Base-by-base conservation (phyloP, 2,797 vertebrate genomes). In the Eulemur coronatus region DNA sequence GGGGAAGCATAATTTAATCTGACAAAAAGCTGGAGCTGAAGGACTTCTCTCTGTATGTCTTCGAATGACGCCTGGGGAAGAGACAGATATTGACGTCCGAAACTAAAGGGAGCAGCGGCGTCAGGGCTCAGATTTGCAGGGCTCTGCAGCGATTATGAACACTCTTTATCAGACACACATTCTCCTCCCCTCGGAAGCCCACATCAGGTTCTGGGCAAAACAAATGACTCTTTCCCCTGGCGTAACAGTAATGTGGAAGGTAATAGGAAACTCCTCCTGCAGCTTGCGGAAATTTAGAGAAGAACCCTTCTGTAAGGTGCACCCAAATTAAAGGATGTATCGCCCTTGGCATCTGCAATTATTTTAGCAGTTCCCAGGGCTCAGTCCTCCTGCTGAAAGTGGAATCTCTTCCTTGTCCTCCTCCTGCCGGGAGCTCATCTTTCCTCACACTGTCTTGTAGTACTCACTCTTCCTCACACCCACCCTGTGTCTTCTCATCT, bases 391-490 rank as follows among this genome's bases (percentile, higher is more conserved):
- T 82, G 82, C 35, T 55, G 2, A 11, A 22, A 33, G 7, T 18
- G 10, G 41, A 10, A 13, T 38, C 43, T 41, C 15, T 13, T 20
- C 20, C 14, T 59, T 22, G 11, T 14, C 52, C 69, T 48, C 20
- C 15, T 84, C 35, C 87, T 67, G 10, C 59, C 35, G 2, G 13
- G 38, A 43, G n/a, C 17, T 46, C 30, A 43, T 65, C 59, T 26
- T 10, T 50, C 41, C 20, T 55, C 13, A 3, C 6, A 4, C 0
- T 5, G 33, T 63, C 50, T 20, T 28, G 17, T 0, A 41, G n/a
- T 6, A 20, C 55, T 61, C 18, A 50, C 2, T 26, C 86, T 52
- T 84, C 35, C 57, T 50, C 87, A 61, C 0, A 57, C 2, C 41
- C 38, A 46, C 33, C 46, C 43, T 48, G 10, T 0, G 38, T 76